Evolutionary conservation across 2,113 vertebrate species (phyloP).

Genomic region (Gasterosteus aculeatus): DNA sequence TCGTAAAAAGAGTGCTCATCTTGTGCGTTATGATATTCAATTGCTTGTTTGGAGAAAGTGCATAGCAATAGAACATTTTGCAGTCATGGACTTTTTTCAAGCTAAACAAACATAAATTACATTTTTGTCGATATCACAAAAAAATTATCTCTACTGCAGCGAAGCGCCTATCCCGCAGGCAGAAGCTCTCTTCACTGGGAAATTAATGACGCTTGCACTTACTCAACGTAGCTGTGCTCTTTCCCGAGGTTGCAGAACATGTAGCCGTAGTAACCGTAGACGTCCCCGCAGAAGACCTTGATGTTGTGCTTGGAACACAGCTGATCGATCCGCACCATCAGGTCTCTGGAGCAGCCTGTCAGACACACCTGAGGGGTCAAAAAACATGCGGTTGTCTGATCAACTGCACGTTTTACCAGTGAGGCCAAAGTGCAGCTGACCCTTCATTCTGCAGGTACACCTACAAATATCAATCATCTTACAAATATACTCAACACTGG

Average conservation of each 20-base stretch:
- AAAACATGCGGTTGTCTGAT: background rate
- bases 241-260: constrained; percentile 91
- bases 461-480: background rate
- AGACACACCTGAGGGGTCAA: constrained; percentile 86
- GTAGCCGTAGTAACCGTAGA: constrained; percentile 93
- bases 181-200: background rate
- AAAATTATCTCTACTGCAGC: background rate
- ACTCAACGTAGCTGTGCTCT: constrained; percentile 93
- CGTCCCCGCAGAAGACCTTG: constrained; percentile 92
- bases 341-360: constrained; percentile 88
- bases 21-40: background rate
- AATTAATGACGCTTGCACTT: constrained; percentile 58
- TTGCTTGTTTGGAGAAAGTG: background rate
- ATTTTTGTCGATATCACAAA: background rate
- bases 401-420: background rate
- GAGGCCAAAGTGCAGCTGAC: background rate
- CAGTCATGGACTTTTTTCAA: background rate
- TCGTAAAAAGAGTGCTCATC: background rate
- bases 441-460: background rate
- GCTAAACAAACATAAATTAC: background rate
- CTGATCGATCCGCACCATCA: constrained; percentile 88
- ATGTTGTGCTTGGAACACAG: constrained; percentile 86
- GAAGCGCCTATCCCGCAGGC: background rate
- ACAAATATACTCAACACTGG: background rate
- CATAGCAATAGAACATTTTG: background rate